Evolutionary conservation across 2,113 vertebrate species (phyloP), one percentile per base, ranked within the genome.

Genomic region (Hystrix cristata): DNA sequence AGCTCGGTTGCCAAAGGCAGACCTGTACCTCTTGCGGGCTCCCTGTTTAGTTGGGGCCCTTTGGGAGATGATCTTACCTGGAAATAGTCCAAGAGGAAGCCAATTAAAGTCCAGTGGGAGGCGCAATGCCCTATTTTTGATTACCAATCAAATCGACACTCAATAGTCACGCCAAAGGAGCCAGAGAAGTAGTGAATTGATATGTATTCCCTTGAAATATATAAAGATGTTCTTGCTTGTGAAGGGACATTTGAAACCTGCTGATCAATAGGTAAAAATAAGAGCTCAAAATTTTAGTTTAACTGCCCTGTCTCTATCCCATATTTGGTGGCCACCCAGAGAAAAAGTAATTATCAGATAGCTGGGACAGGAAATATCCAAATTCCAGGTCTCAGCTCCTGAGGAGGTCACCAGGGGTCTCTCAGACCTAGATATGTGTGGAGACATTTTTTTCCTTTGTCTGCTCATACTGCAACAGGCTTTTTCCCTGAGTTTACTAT

Each of bases 111-210:
- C 92, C 72, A 86, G 62, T 4, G 95, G 92, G 97, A 96, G 34
- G 21, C 64, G 25, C 71, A 96, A 72, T 91, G 78, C 59, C 91
- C 46, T 91, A 83, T 88, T 94, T 95, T 98, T 95, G 96, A 96
- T 97, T 92, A 97, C 95, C 92, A 94, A 87, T 97, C 96, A 97
- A 96, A 94, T 97, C 96, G 78, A 92, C 88, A 97, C 96, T 96
- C 91, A 94, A 72, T 80, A 78, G 69, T 25, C 95, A 95, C 1
- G 38, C 64, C 91, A 94, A 79, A 93, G 82, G 62, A 46, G n/a
- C 46, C 90, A 79, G 65, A 91, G 71, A 92, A 95, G 27, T 60
- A 91, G 72, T 79, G 59, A 97, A 94, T 94, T 95, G 92, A 90
- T 93, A 96, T 89, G 88, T 91, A 96, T 83, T 97, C 90, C 87